Conservation (phyloP, 30 jellyfish, hydroid and myxozoan species). For the Hydractinia echinata region DNA sequence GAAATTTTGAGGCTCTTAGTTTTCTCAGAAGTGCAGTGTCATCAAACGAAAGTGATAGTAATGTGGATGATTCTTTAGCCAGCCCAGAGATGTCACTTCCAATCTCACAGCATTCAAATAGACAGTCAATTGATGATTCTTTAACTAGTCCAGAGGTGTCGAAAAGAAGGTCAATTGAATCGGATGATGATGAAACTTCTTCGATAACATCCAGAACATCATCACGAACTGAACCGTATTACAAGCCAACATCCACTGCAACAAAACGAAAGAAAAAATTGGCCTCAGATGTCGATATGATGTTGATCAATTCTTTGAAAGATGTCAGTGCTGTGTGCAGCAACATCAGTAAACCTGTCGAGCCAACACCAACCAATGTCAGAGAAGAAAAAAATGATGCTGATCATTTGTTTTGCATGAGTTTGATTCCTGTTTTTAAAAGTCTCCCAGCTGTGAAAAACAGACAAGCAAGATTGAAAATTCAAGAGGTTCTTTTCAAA, state of each 20-base stretch:
- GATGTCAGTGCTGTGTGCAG: background rate
- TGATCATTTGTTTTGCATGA: background rate
- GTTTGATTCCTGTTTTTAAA: background rate
- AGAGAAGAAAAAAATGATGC: background rate
- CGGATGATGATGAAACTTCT: background rate
- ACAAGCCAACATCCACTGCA: background rate
- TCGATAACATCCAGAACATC: background rate
- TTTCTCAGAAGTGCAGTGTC: conserved; percentile 27
- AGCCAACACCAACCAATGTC: background rate
- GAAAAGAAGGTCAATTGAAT: background rate
- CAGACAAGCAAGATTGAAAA: background rate
- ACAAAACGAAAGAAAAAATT: background rate
- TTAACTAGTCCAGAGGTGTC: too few relatives aligned
- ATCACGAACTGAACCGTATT: background rate
- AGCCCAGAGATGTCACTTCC: too few relatives aligned
- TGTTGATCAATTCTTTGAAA: background rate
- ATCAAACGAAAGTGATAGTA: conserved; percentile 28
- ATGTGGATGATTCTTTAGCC: background rate
- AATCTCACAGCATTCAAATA: too few relatives aligned
- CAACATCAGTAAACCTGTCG: background rate
- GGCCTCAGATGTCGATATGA: background rate
- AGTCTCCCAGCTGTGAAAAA: background rate
- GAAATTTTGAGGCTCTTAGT: conserved; percentile 10
- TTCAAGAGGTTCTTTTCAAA: background rate
- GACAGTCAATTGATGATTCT: too few relatives aligned